Conservation (phyloP, 2,113 vertebrate genomes). For the Neolamprologus tretocephalus region DNA sequence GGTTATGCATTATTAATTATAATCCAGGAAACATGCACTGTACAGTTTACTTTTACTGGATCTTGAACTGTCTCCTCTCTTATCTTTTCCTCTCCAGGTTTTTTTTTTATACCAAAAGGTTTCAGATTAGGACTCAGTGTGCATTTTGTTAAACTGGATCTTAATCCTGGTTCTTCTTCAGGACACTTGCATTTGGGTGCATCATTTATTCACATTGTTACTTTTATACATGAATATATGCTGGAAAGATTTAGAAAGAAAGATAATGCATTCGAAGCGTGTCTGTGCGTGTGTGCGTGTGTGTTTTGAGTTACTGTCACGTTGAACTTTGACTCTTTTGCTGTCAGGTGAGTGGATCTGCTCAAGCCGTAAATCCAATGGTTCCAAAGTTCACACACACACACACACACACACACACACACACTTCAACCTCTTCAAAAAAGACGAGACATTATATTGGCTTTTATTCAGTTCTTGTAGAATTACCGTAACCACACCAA, state of each 20-base stretch:
- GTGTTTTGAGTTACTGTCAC: background rate
- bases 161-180: background rate
- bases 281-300: background rate
- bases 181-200: background rate
- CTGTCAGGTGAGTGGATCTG: constrained; percentile 25
- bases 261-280: background rate
- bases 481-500: background rate
- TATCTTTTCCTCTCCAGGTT: background rate
- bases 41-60: background rate
- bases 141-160: background rate
- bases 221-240: background rate
- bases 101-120: background rate
- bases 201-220: background rate
- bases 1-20: background rate
- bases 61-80: background rate
- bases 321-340: background rate
- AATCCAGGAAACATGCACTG: background rate
- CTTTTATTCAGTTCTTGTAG: background rate
- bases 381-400: constrained; percentile 29
- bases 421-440: background rate
- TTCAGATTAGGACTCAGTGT: background rate
- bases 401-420: background rate
- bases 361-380: constrained; percentile 30
- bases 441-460: background rate
- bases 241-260: background rate